phyloP scores from a whole-genome alignment of 1,140 invertebrate species.

The Hylaeus volcanicus region DNA sequence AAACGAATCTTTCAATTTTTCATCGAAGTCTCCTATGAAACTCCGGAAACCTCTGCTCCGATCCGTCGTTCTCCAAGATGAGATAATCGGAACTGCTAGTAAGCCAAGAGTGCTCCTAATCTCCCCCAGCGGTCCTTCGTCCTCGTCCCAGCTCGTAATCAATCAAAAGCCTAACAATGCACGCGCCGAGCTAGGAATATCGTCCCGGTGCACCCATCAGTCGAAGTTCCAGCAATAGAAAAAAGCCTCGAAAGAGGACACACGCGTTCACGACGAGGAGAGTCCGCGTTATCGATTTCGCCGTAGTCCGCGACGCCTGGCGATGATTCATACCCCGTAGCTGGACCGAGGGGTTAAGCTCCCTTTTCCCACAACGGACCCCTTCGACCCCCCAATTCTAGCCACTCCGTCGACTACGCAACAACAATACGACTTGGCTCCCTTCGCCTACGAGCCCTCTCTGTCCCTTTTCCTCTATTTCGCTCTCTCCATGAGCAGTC shows the following conservation, averaged over 20 bases:
- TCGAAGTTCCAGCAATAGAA: conserved; percentile 16
- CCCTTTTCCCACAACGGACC: conserved; percentile 71
- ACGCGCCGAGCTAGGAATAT: not conserved
- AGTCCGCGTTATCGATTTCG: conserved; percentile 73
- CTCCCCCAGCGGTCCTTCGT: conserved; percentile 13
- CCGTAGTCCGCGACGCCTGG: conserved; percentile 73
- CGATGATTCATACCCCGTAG: conserved; percentile 76
- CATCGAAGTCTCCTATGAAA: not conserved
- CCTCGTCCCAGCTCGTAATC: conserved; percentile 5
- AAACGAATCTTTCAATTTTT: not conserved
- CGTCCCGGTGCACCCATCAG: not conserved
- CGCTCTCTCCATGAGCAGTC: conserved; percentile 25
- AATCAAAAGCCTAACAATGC: conserved; percentile 43
- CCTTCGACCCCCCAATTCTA: conserved; percentile 40
- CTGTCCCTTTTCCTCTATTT: conserved; percentile 5
- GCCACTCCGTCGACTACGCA: conserved; percentile 34
- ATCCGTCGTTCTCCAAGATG: not conserved
- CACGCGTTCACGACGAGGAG: conserved; percentile 33
- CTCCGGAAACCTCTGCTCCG: not conserved
- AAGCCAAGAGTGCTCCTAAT: conserved; percentile 10
- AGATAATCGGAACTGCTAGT: not conserved
- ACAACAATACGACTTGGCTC: conserved; percentile 70
- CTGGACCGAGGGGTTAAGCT: conserved; percentile 71
- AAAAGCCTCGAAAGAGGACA: conserved; percentile 54
- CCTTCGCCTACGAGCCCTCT: conserved; percentile 30